Conservation (phyloP, 2,113 vertebrate genomes). For the Anoplopoma fimbria region DNA sequence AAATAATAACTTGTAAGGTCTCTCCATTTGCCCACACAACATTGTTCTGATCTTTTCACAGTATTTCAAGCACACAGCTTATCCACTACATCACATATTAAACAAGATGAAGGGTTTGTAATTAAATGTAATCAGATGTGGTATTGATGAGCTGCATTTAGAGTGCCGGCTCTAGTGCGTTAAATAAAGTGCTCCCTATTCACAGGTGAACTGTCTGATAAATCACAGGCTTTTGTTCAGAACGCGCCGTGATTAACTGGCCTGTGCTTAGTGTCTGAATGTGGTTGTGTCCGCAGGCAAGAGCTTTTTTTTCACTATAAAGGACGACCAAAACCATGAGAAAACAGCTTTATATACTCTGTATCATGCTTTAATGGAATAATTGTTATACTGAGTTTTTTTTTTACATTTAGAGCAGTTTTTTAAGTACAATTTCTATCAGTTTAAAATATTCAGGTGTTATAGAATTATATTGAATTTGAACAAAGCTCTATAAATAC, state of each 20-base stretch:
- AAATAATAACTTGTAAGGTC: not conserved
- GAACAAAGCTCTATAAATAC: too few relatives aligned
- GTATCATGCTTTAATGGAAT: not conserved
- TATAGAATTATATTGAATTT: not conserved
- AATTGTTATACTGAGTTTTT: too few relatives aligned
- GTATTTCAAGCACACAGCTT: not conserved
- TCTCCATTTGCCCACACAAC: not conserved
- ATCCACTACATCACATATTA: not conserved
- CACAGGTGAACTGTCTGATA: conserved; percentile 42
- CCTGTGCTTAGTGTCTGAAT: conserved; percentile 24
- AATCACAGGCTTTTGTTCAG: conserved; percentile 37
- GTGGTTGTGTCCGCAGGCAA: not conserved
- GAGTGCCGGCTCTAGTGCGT: conserved; percentile 23
- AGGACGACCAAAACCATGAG: too few relatives aligned
- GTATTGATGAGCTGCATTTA: conserved; percentile 33
- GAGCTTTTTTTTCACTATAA: not conserved
- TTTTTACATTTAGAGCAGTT: not conserved
- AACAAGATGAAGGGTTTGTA: not conserved
- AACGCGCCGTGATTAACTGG: conserved; percentile 33
- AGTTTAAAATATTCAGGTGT: not conserved
- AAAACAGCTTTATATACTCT: not conserved
- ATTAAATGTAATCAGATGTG: conserved; percentile 14
- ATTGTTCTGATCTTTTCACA: not conserved
- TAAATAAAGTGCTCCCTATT: conserved; percentile 34
- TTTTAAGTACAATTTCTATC: not conserved